phyloP scores from a whole-genome alignment of 2,113 vertebrate species.

The Bujurquina vittata region DNA sequence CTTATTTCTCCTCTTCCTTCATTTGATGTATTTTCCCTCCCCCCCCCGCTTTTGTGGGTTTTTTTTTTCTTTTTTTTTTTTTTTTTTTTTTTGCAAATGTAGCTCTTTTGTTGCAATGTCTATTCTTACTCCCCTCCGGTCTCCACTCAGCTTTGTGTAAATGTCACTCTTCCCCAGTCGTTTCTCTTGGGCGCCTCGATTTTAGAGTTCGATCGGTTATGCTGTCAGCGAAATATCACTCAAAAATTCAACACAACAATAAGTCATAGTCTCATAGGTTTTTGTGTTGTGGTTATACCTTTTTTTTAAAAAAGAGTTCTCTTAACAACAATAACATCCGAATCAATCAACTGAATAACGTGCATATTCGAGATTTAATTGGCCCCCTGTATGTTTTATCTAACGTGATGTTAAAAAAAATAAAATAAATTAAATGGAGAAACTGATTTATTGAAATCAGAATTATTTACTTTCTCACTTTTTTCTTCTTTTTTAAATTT shows the following conservation, averaged over 20 bases:
- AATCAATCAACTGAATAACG: conserved; percentile 59
- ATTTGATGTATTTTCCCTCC: too few species aligned
- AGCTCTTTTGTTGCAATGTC: conserved; percentile 64
- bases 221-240: conserved; percentile 70
- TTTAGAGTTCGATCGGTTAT: conserved; percentile 65
- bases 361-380: conserved; percentile 42
- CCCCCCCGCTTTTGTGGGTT: too few species aligned
- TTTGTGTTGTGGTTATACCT: conserved; percentile 56
- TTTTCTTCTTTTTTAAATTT: not conserved
- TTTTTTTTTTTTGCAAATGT: conserved; percentile 30
- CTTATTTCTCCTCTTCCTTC: too few species aligned
- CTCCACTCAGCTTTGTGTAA: conserved; percentile 73
- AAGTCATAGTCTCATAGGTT: conserved; percentile 59
- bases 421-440: conserved; percentile 15
- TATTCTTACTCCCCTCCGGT: conserved; percentile 55
- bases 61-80: not conserved
- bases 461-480: conserved; percentile 13
- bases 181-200: conserved; percentile 47
- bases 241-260: conserved; percentile 68
- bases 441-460: conserved; percentile 25
- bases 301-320: conserved; percentile 25
- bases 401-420: conserved; percentile 1
- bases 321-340: conserved; percentile 57
- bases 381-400: conserved; percentile 34
- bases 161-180: conserved; percentile 68